Conservation (phyloP, 2,113 vertebrate species). For the Callopanchax toddi region DNA sequence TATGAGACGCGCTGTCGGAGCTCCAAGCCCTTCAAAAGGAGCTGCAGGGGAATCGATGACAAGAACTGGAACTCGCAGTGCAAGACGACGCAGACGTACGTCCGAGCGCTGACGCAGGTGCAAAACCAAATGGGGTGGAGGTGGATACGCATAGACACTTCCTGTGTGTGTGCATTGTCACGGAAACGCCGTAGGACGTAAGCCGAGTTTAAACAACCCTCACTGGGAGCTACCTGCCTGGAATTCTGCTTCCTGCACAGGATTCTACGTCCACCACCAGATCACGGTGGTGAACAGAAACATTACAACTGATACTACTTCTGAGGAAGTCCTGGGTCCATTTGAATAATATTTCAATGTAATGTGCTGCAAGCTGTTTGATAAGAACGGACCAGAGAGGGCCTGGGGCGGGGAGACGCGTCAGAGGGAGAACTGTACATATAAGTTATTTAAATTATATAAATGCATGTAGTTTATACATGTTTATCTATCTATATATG, state of each 20-base stretch:
- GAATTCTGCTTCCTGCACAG: constrained; percentile 42
- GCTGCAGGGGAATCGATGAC: constrained; percentile 94
- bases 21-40: constrained; percentile 84
- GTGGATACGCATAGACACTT: constrained; percentile 99
- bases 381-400: constrained; percentile 34
- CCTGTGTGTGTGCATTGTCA: constrained; percentile 95
- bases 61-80: constrained; percentile 99
- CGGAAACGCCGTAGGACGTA: constrained; percentile 92
- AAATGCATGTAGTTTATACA: constrained; percentile 99
- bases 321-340: constrained; percentile 50
- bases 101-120: constrained; percentile 90
- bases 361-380: constrained; percentile 43
- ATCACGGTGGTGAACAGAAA: constrained; percentile 14
- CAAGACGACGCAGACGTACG: constrained; percentile 94
- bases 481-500: constrained; percentile 87
- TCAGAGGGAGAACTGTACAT: constrained; percentile 76
- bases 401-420: constrained; percentile 14
- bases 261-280: constrained; percentile 49
- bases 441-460: constrained; percentile 99
- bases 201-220: constrained; percentile 41
- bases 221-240: constrained; percentile 32
- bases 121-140: constrained; percentile 87
- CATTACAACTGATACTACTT: constrained; percentile 24
- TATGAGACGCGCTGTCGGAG: constrained; percentile 93
- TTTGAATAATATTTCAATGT: constrained; percentile 52